phyloP scores from a whole-genome alignment of 2,113 vertebrate species.

The Probosciger aterrimus region DNA sequence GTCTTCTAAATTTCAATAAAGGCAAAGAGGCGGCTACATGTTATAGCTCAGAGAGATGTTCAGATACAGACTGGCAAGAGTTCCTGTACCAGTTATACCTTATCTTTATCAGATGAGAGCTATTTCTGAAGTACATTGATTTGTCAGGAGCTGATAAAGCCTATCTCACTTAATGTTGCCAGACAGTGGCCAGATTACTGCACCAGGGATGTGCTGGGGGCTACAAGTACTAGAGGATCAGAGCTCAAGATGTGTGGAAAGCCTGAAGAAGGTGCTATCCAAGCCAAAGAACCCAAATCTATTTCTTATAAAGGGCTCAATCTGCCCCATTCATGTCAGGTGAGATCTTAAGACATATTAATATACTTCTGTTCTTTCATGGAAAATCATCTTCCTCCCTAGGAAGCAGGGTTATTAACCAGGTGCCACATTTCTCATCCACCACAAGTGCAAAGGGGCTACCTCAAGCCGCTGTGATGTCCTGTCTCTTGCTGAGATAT shows the following conservation, averaged over 20 bases:
- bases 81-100: neutral
- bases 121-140: neutral
- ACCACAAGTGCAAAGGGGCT: neutral
- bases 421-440: neutral
- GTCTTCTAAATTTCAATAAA: neutral
- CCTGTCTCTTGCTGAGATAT: neutral
- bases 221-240: neutral
- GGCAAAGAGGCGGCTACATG: neutral
- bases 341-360: neutral
- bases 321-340: neutral
- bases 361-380: neutral
- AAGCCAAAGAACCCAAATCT: neutral
- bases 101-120: neutral
- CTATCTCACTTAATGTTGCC: neutral
- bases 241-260: neutral
- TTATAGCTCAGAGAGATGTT: neutral
- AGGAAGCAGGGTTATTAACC: neutral
- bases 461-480: rapidly evolving
- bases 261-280: neutral
- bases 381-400: neutral
- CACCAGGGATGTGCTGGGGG: neutral
- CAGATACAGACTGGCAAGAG: neutral
- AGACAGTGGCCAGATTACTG: neutral
- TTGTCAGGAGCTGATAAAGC: neutral
- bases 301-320: neutral